phyloP scores from a whole-genome alignment of 2,113 vertebrate genomes.

The Mandrillus leucophaeus region DNA sequence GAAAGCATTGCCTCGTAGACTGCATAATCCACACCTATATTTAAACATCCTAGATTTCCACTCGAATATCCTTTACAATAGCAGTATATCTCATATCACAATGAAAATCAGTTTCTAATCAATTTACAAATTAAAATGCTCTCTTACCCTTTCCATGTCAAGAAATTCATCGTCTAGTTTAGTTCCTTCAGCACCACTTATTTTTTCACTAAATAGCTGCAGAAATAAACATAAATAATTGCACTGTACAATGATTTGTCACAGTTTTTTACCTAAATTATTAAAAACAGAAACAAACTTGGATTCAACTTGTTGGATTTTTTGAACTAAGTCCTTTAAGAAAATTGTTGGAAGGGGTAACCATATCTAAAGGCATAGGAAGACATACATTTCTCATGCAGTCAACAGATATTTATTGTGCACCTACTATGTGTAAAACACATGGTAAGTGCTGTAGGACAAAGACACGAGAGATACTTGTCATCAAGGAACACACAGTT shows the following conservation, averaged over 20 bases:
- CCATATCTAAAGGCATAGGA: neutral
- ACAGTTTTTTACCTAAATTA: neutral
- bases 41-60: neutral
- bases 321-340: neutral
- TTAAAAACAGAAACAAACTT: neutral
- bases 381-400: neutral
- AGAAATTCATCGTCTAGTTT: slow-evolving; percentile 95
- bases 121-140: neutral
- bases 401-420: neutral
- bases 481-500: neutral
- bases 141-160: slow-evolving; percentile 96
- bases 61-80: neutral
- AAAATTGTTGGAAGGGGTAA: neutral
- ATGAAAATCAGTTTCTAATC: neutral
- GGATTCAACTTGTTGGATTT: neutral
- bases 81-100: neutral
- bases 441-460: neutral
- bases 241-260: neutral
- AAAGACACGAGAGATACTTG: neutral
- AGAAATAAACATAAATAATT: slow-evolving; percentile 55
- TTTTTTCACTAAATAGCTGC: slow-evolving; percentile 96
- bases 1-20: neutral
- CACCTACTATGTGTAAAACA: neutral
- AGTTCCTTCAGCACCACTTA: slow-evolving; percentile 95
- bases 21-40: neutral